Evolutionary conservation across 2,888 invertebrate genomes (phyloP).

Genomic region (Ochropleura leucogaster): DNA sequence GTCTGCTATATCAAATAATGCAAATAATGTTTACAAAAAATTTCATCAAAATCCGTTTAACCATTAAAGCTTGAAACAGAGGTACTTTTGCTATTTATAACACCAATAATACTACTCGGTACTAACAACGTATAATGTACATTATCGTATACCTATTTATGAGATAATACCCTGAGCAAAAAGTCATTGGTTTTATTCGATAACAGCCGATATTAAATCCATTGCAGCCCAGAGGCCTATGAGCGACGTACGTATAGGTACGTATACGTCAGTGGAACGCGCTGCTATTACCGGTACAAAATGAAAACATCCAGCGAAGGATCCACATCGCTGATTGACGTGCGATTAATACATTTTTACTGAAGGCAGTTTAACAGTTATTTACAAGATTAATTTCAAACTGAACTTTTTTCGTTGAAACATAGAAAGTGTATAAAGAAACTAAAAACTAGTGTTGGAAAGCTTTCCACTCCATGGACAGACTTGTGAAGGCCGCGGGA

Average conservation of each 20-base stretch:
- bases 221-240: no score
- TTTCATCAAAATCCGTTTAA: neutral
- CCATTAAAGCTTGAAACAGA: neutral
- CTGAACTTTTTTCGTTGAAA: neutral
- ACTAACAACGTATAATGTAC: neutral
- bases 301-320: slow-evolving; percentile 15
- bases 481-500: neutral
- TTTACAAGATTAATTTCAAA: neutral
- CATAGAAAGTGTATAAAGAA: neutral
- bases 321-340: slow-evolving; percentile 15
- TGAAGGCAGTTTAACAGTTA: neutral
- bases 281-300: slow-evolving; percentile 32
- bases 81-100: neutral
- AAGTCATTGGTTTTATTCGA: neutral
- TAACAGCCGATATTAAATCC: neutral
- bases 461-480: neutral
- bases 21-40: neutral
- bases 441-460: neutral
- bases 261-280: neutral
- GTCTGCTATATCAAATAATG: neutral
- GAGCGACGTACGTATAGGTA: neutral
- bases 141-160: neutral
- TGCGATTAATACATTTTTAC: neutral
- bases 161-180: neutral
- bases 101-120: neutral